A percentile compares a stretch with the other conserved stretches of the same genome.
Evolutionary conservation across 1,140 invertebrate species (phyloP).

Genomic region (Pectinophora gossypiella): DNA sequence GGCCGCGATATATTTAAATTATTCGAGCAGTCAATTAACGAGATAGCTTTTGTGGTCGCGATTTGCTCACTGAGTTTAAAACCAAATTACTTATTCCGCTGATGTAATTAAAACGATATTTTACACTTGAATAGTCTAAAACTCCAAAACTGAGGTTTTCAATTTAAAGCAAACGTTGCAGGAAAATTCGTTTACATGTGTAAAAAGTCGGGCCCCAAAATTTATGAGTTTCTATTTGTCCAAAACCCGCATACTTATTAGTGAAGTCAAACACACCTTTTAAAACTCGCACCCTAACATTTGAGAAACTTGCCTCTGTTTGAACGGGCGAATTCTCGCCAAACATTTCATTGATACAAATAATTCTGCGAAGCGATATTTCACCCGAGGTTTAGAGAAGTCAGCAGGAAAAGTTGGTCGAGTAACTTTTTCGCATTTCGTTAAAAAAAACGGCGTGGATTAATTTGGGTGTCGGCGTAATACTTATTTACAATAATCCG

Average conservation of each 20-base stretch:
- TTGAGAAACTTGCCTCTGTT: slow-evolving; percentile 50
- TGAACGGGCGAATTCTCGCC: slow-evolving; percentile 48
- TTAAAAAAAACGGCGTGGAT: slow-evolving; percentile 65
- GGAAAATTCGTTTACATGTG: slow-evolving; percentile 20
- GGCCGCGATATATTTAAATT: slow-evolving; percentile 71
- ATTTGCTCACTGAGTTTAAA: neutral
- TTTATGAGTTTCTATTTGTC: slow-evolving; percentile 29
- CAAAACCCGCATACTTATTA: slow-evolving; percentile 59
- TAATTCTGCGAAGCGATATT: slow-evolving; percentile 65
- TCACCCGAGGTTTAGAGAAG: slow-evolving; percentile 46
- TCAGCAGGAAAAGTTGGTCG: slow-evolving; percentile 51
- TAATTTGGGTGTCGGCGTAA: slow-evolving; percentile 63
- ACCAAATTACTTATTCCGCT: neutral
- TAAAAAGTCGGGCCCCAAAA: slow-evolving; percentile 29
- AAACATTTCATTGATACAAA: slow-evolving; percentile 71
- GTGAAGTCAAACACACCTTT: slow-evolving; percentile 70
- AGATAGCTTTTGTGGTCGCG: slow-evolving; percentile 47
- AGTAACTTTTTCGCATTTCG: slow-evolving; percentile 67
- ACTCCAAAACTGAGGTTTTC: neutral
- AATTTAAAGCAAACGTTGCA: slow-evolving; percentile 8
- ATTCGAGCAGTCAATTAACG: slow-evolving; percentile 70
- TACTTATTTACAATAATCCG: slow-evolving; percentile 74
- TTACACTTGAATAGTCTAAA: neutral
- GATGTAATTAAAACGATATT: slow-evolving; percentile 3
- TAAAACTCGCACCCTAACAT: slow-evolving; percentile 46